A percentile compares a stretch with the other conserved stretches of the same genome.
Conservation (phyloP, 2,888 invertebrate genomes). For the Aleiodes alternator region DNA sequence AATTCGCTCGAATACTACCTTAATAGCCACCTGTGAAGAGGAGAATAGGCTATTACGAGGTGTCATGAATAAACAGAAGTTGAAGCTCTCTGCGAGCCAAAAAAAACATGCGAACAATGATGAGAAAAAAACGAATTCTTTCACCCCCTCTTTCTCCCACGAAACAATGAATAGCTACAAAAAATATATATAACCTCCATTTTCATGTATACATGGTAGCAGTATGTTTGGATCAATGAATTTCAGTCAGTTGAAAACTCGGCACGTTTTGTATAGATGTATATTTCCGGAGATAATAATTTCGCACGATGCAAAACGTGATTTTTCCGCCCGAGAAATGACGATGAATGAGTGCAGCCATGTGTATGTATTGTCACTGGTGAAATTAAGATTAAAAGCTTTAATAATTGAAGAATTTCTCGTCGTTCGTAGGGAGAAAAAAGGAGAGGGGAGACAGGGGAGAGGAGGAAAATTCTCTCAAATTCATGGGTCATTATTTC, state of each 20-base stretch:
- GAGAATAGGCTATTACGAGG: constrained; percentile 12
- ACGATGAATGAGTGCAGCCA: constrained; percentile 22
- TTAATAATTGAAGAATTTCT: too few species aligned
- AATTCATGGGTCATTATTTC: too few species aligned
- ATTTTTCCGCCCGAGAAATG: constrained; percentile 34
- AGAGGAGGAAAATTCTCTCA: too few species aligned
- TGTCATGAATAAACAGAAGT: not conserved
- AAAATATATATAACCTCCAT: not conserved
- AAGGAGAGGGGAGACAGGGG: too few species aligned
- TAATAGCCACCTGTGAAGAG: not conserved
- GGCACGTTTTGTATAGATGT: constrained; percentile 38
- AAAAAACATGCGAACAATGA: constrained; percentile 25
- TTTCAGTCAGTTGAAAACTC: constrained; percentile 45
- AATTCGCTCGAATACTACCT: too few species aligned
- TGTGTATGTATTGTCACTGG: not conserved
- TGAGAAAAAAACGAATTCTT: not conserved
- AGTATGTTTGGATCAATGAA: constrained; percentile 48
- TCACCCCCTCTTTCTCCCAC: not conserved
- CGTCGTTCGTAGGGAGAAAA: too few species aligned
- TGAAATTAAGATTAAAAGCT: too few species aligned
- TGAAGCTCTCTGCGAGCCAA: not conserved
- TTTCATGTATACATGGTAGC: not conserved
- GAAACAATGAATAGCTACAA: not conserved
- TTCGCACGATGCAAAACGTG: constrained; percentile 19
- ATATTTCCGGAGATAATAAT: constrained; percentile 34